These are phyloP conservation scores for Trigoniulus corallinus DNA, from an alignment of 1,140 invertebrate species.

Conservation along the genomic window DNA sequence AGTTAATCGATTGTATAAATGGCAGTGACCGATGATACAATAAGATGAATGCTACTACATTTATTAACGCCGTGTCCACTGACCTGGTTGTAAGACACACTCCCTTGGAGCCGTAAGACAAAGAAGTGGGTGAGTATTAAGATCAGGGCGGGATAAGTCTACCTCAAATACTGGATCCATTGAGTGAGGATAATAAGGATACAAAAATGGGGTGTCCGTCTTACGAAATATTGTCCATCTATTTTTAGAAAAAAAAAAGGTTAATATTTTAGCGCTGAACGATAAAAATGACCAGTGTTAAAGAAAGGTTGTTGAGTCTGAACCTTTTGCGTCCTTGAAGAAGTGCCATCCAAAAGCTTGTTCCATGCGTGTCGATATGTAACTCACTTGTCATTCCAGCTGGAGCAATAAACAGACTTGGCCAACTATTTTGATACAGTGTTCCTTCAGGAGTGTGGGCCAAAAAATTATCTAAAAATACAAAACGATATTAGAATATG, in stretches of 20 bases:
- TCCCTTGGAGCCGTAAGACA: neutral
- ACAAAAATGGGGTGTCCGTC: constrained; percentile 15
- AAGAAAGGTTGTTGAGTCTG: no score
- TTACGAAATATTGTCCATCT: constrained; percentile 21
- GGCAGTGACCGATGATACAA: no score
- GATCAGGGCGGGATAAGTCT: neutral
- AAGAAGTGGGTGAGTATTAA: neutral
- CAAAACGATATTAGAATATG: neutral
- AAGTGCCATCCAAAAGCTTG: constrained; percentile 24
- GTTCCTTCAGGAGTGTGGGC: constrained; percentile 13
- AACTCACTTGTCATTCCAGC: constrained; percentile 17
- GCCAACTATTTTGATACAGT: constrained; percentile 23
- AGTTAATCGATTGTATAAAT: no score
- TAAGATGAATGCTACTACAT: no score
- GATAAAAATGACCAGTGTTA: no score
- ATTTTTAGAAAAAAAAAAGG: constrained; percentile 11
- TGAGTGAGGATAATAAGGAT: constrained; percentile 17
- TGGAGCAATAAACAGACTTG: constrained; percentile 23
- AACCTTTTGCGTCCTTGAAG: constrained; percentile 15
- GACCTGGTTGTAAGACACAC: neutral
- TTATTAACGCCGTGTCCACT: no score
- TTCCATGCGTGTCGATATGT: constrained; percentile 23
- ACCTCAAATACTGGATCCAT: constrained; percentile 17
- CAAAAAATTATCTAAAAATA: constrained; percentile 17
- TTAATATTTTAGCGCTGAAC: neutral